Conservation (phyloP, 2,113 vertebrate genomes). For the Semnornis frantzii region DNA sequence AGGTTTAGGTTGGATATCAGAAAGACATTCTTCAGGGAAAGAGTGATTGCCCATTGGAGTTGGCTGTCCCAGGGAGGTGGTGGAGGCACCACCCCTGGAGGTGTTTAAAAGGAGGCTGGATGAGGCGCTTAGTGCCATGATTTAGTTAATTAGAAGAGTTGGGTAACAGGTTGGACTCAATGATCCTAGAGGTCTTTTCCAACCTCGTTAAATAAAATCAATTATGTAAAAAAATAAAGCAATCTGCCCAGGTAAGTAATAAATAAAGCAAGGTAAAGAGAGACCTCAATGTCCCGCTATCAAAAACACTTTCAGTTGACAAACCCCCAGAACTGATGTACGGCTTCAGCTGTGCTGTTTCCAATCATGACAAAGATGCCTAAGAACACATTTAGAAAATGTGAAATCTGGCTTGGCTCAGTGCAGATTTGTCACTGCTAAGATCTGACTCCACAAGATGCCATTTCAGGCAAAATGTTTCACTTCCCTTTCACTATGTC, state of each 20-base stretch:
- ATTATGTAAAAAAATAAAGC: neutral
- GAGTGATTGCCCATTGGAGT: no score
- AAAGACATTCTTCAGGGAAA: no score
- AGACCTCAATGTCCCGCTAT: neutral
- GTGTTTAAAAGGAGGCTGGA: no score
- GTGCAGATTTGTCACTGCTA: conserved; percentile 19
- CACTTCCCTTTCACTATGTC: conserved; percentile 37
- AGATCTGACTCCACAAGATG: conserved; percentile 35
- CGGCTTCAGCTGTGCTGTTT: conserved; percentile 1
- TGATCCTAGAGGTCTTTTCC: no score
- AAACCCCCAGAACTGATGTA: neutral
- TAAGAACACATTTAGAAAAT: conserved; percentile 21
- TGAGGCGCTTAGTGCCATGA: no score
- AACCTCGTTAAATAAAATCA: no score
- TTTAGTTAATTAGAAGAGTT: no score
- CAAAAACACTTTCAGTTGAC: neutral
- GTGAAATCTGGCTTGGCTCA: conserved; percentile 17
- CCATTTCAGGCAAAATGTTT: conserved; percentile 34
- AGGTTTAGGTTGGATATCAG: no score
- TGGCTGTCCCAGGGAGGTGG: no score
- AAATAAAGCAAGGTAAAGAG: neutral
- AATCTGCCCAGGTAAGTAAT: conserved; percentile 14
- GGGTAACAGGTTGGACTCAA: no score
- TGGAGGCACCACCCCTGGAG: no score
- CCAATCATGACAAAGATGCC: neutral